Conservation (phyloP, 1,140 invertebrate genomes). For the Zaprionus vittiger region DNA sequence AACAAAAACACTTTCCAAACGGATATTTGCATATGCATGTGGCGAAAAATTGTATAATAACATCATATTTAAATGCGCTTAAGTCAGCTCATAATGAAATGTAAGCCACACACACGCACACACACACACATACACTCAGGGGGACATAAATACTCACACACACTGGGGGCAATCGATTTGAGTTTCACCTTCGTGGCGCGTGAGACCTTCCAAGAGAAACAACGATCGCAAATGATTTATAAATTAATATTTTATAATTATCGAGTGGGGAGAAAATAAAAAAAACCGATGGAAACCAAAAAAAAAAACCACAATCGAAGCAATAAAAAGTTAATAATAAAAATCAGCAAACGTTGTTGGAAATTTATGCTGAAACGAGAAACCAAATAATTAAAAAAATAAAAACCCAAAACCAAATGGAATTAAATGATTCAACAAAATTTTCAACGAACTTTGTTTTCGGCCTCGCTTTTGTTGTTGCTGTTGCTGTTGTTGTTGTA, state of each 20-base stretch:
- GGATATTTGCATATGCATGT: constrained; percentile 63
- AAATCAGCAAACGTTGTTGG: constrained; percentile 57
- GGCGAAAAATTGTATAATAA: constrained; percentile 70
- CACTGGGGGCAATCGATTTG: constrained; percentile 56
- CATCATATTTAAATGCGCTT: constrained; percentile 73
- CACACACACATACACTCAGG: constrained; percentile 13
- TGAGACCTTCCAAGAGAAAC: constrained; percentile 65
- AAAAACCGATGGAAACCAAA: not conserved
- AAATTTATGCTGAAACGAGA: constrained; percentile 61
- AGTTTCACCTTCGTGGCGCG: constrained; percentile 75
- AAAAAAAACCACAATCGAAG: constrained; percentile 43
- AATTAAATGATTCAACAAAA: constrained; percentile 35
- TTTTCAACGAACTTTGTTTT: constrained; percentile 19
- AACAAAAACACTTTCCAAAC: constrained; percentile 69
- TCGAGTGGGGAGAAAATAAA: constrained; percentile 49
- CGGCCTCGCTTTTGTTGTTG: constrained; percentile 26
- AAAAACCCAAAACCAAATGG: constrained; percentile 43
- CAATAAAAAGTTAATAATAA: constrained; percentile 53
- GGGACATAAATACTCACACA: not conserved
- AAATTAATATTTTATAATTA: constrained; percentile 82
- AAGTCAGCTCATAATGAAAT: constrained; percentile 75
- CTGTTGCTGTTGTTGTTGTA: constrained; percentile 22
- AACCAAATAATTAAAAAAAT: constrained; percentile 5
- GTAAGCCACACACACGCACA: constrained; percentile 50
- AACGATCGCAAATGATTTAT: constrained; percentile 73